Percentiles rank a stretch among this genome's conserved stretches.
These are phyloP conservation scores for Tauraco erythrolophus DNA, from an alignment of 2,113 vertebrate species.

Conservation along the genomic window DNA sequence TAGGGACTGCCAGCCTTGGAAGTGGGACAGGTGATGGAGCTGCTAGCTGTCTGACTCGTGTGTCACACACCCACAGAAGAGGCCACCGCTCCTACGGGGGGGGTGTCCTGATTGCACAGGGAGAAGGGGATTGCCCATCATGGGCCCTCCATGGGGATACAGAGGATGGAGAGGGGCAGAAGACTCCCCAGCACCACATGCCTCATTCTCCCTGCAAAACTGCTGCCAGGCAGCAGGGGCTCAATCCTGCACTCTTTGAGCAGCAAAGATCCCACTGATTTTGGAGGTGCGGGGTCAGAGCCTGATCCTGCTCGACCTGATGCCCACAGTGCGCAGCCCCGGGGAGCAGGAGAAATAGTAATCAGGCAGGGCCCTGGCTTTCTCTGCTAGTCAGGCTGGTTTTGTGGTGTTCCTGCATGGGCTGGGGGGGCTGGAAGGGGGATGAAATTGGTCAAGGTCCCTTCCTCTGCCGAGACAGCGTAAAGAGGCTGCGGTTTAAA, in stretches of 20 bases:
- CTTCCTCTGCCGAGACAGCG: not conserved
- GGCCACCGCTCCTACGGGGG: not conserved
- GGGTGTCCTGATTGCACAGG: accelerated
- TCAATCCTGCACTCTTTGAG: not conserved
- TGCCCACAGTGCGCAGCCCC: not conserved
- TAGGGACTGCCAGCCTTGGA: not conserved
- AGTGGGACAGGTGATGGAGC: not conserved
- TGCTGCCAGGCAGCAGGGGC: not conserved
- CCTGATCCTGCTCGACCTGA: not conserved
- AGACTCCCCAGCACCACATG: no score
- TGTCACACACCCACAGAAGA: not conserved
- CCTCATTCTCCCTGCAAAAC: not conserved
- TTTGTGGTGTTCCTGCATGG: not conserved
- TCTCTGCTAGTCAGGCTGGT: not conserved
- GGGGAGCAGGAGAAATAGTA: not conserved
- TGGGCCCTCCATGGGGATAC: not conserved
- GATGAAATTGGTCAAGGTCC: not conserved
- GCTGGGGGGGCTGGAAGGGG: not conserved
- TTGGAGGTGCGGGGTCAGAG: not conserved
- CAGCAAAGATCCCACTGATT: not conserved
- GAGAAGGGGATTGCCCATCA: not conserved
- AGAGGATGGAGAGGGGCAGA: not conserved
- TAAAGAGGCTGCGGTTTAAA: not conserved
- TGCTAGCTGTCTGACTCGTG: not conserved
- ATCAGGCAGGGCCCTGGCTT: accelerated